Conservation (phyloP, 92 coral and sea anemone species). For the Pocillopora grandis region DNA sequence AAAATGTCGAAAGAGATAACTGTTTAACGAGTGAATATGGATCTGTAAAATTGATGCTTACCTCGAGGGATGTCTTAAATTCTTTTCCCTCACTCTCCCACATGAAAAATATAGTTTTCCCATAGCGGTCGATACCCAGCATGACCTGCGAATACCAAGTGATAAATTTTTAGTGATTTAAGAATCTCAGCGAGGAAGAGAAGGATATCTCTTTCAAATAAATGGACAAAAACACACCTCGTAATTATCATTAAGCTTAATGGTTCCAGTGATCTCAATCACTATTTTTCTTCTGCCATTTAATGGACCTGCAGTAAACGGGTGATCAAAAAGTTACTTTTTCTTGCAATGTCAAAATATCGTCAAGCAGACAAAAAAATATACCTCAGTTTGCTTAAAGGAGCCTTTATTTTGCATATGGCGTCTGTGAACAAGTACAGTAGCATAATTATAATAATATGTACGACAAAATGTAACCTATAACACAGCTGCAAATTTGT, state of each 20-base stretch:
- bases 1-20: too few relatives aligned
- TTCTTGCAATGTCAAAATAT: too few relatives aligned
- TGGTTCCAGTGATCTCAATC: neutral
- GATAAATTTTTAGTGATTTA: neutral
- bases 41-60: neutral
- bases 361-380: too few relatives aligned
- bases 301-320: neutral
- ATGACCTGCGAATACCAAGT: neutral
- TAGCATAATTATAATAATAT: too few relatives aligned
- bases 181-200: neutral
- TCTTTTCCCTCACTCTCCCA: constrained; percentile 1
- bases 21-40: too few relatives aligned
- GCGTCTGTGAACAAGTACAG: too few relatives aligned
- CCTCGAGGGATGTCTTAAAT: neutral
- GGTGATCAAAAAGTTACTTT: too few relatives aligned
- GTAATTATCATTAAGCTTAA: neutral
- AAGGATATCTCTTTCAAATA: too few relatives aligned
- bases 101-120: neutral
- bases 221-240: neutral
- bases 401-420: too few relatives aligned
- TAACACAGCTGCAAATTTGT: too few relatives aligned
- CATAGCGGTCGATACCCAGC: neutral
- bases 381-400: too few relatives aligned
- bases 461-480: too few relatives aligned
- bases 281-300: neutral